Conservation (phyloP, 2,888 invertebrate species). For the Drosophila robusta region DNA sequence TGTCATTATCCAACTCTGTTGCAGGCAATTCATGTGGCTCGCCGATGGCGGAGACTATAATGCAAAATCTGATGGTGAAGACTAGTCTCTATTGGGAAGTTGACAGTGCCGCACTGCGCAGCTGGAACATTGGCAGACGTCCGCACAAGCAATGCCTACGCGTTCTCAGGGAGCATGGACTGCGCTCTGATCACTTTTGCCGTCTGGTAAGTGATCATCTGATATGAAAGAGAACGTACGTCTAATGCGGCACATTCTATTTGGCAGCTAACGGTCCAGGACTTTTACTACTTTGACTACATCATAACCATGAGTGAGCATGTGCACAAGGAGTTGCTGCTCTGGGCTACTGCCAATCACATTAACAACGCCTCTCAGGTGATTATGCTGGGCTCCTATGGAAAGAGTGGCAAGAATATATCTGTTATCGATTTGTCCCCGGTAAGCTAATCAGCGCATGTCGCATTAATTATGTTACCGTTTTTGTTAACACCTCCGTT, state of each 20-base stretch:
- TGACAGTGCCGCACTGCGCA: conserved; percentile 94
- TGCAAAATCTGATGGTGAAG: conserved; percentile 85
- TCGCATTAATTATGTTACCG: neutral
- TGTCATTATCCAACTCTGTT: no score
- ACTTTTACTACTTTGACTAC: conserved; percentile 92
- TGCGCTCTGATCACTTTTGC: conserved; percentile 88
- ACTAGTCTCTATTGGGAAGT: conserved; percentile 89
- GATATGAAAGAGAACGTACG: neutral
- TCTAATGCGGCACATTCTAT: neutral
- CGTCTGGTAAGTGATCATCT: conserved; percentile 84
- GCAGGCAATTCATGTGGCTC: conserved; percentile 97
- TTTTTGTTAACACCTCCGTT: neutral
- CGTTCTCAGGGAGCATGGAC: conserved; percentile 87
- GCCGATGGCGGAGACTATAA: conserved; percentile 96
- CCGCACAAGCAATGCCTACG: conserved; percentile 89
- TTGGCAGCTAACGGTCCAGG: conserved; percentile 88
- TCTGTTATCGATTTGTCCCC: conserved; percentile 48
- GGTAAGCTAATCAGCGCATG: conserved; percentile 19
- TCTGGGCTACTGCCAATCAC: conserved; percentile 50
- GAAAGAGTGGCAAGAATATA: conserved; percentile 15
- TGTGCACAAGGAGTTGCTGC: conserved; percentile 59
- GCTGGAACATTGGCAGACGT: conserved; percentile 92
- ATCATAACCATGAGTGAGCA: conserved; percentile 97
- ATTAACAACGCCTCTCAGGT: conserved; percentile 17
- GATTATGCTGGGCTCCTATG: conserved; percentile 36